Evolutionary conservation across 2,888 invertebrate species (phyloP).

Genomic region (Epinotia ramella): DNA sequence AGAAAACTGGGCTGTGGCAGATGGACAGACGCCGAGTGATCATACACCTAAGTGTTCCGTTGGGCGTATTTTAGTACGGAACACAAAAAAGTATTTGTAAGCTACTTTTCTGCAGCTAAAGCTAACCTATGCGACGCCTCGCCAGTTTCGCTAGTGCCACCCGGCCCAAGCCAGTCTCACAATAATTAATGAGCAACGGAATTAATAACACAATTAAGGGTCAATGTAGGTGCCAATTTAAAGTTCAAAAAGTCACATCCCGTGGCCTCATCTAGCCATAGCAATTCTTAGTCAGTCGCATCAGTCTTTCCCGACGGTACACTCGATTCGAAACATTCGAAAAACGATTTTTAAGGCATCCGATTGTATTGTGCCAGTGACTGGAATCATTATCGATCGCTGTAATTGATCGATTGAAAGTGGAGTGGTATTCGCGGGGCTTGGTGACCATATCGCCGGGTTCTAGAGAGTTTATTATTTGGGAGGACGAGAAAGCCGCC

Average conservation of each 20-base stretch:
- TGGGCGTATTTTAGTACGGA: too few species aligned
- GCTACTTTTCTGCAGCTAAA: neutral
- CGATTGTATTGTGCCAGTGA: slow-evolving; percentile 32
- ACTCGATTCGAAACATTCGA: slow-evolving; percentile 24
- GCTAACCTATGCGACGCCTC: neutral
- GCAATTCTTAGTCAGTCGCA: slow-evolving; percentile 30
- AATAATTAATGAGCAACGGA: slow-evolving; percentile 34
- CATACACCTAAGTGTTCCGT: too few species aligned
- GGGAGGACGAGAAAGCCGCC: slow-evolving; percentile 71
- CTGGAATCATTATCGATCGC: neutral
- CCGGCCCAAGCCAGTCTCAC: slow-evolving; percentile 27
- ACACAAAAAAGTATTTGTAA: too few species aligned
- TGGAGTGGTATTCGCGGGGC: slow-evolving; percentile 67
- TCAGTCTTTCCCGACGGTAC: neutral
- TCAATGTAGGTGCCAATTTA: slow-evolving; percentile 73
- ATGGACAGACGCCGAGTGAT: too few species aligned
- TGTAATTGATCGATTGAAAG: slow-evolving; percentile 54
- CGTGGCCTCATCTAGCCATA: slow-evolving; percentile 31
- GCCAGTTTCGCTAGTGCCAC: neutral
- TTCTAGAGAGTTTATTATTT: slow-evolving; percentile 64
- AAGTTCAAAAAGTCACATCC: slow-evolving; percentile 43
- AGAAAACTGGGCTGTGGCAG: too few species aligned
- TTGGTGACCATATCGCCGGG: slow-evolving; percentile 68
- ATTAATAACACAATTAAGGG: slow-evolving; percentile 58
- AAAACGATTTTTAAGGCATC: slow-evolving; percentile 19